These are phyloP conservation scores for Ceratothoa steindachneri DNA, from an alignment of 2,888 invertebrate genomes.

Conservation along the genomic window DNA sequence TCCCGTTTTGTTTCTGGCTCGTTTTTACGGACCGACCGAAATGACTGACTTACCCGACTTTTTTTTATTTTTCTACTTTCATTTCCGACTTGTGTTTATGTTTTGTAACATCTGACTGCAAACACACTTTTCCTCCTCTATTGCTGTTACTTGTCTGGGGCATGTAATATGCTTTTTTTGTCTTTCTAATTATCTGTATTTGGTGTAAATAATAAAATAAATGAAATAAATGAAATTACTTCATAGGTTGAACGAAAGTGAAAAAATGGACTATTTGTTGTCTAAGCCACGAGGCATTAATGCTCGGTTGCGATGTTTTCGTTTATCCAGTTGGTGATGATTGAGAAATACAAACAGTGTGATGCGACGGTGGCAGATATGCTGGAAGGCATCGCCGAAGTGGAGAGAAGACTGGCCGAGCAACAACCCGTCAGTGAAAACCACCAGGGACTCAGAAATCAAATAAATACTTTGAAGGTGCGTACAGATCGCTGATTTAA, in stretches of 20 bases:
- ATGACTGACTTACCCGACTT: no score
- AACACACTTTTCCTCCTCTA: neutral
- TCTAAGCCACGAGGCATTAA: no score
- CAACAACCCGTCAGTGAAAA: constrained; percentile 83
- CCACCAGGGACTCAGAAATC: constrained; percentile 77
- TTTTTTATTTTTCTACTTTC: no score
- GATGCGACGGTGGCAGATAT: constrained; percentile 79
- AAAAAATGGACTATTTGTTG: no score
- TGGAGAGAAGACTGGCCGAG: constrained; percentile 77
- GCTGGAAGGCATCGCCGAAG: constrained; percentile 77
- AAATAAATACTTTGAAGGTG: constrained; percentile 83
- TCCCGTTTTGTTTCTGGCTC: no score
- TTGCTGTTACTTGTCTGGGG: neutral
- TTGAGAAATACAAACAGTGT: constrained; percentile 87
- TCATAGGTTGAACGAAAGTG: no score
- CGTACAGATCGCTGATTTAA: no score
- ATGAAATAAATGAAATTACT: no score
- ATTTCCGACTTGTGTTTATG: no score
- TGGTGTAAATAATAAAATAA: neutral
- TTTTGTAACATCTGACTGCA: neutral
- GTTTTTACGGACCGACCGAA: no score
- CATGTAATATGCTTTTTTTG: constrained; percentile 1
- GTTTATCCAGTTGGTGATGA: constrained; percentile 88
- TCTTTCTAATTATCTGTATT: neutral
- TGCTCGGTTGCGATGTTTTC: no score